Base-by-base conservation (phyloP, 2,888 invertebrate species). In the Lithophane socia region DNA sequence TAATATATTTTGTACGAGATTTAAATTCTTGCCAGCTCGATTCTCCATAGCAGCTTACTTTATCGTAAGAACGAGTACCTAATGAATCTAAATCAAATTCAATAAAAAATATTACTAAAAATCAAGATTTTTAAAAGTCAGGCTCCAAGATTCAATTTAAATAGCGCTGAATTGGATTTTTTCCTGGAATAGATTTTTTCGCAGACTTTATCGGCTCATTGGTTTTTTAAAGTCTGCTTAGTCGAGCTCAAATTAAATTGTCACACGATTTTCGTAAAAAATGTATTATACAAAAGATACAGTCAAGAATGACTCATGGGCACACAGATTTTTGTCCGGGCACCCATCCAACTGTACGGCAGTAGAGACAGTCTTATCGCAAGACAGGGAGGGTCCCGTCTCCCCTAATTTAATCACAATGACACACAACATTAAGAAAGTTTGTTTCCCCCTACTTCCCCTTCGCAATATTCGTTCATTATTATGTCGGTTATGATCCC, bases 361-460 rank as follows among this genome's bases (percentile, higher is more conserved):
- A 64, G 18, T 56, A 16, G 49, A 56, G 49, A 82, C 56, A 61
- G n/a, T 10, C 49, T 82, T 79, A 76, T 76, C 68, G 54, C 24
- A 42, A 68, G 58, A 47, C 58, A 67, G 29, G 9, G 67, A 37
- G 67, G 77, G 83, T n/a, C 64, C 16, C 9, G 67, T 68, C 74
- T 80, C 74, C 68, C 73, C 82, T 71, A 47, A 84, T 84, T 64
- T 68, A 80, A 82, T 82, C 80, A 84, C 80, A 82, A 80, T 82
- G 82, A 80, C 80, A 71, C 60, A 84, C 74, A 80, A 73, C 73
- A 74, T 84, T 79, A 65, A 74, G 67, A 84, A 81, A 82, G 61
- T 84, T 81, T 64, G 65, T 49, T 60, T 68, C 8, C 63, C 66
- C 66, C 63, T 69, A 47, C 24, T 67, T 72, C 47, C 52, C 63